Base-by-base conservation (phyloP, 64 coral and sea anemone genomes). In the Dendronephthya gigantea region DNA sequence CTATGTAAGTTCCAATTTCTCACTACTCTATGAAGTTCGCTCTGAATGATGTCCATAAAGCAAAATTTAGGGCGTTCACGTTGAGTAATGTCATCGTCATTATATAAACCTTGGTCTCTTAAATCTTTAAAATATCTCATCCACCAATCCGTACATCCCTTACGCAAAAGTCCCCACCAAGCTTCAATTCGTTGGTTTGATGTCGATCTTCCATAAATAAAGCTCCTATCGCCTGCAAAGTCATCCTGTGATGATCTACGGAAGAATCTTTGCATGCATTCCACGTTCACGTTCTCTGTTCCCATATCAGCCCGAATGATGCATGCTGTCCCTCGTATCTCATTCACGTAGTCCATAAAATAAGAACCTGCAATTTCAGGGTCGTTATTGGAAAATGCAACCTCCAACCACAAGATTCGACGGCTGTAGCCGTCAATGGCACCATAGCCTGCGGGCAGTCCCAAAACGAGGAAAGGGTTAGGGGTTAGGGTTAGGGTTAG, bases 381-480 rank as follows among this genome's bases (percentile, higher is more conserved):
- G 43, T 88, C 86, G 50, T 76, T 92, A 82, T 88, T 92, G 81
- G 90, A 70, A 47, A 86, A 70, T 40, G 37, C 58, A 35, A 62
- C 86, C 86, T 92, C 86, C 16, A 92, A 85, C 90, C 86, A 92
- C 75, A 92, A 88, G 40, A 92, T 92, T 37, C 83, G 87, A 62
- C 68, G 48, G 40, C 86, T 92, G 47, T 79, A 88, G 40, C 86
- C 52, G 58, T 86, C 84, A 23, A 62, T 62, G 25, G 51, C 55
- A 22, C 50, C 39, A 82, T 40, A 23, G 83, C 83, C n/a, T n/a
- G n/a, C n/a, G n/a, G n/a, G n/a, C n/a, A n/a, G n/a, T n/a, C n/a
- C n/a, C n/a, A n/a, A n/a, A n/a, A n/a, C n/a, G n/a, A n/a, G n/a
- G n/a, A n/a, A n/a, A n/a, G n/a, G n/a, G n/a, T n/a, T n/a, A n/a